A percentile compares a stretch with the other conserved stretches of the same genome.
phyloP scores from a whole-genome alignment of 2,113 vertebrate species.

The Xenopus laevis region DNA sequence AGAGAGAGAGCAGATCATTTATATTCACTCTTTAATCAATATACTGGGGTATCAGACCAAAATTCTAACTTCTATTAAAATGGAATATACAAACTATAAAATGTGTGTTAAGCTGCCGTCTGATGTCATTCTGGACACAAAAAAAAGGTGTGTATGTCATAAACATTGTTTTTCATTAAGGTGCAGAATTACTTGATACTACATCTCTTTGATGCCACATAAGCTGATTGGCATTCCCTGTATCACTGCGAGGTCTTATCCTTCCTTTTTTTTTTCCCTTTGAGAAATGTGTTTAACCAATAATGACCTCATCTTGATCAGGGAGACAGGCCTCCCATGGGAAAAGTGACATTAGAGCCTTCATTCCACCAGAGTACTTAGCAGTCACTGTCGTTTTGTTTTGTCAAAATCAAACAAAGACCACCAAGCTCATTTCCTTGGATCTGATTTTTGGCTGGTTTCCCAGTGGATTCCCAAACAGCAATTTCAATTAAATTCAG shows the following conservation, averaged over 20 bases:
- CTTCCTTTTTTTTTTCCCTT: constrained; percentile 15
- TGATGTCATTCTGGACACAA: no score
- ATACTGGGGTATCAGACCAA: no score
- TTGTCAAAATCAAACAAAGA: constrained; percentile 45
- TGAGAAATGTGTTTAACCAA: constrained; percentile 42
- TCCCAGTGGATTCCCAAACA: constrained; percentile 42
- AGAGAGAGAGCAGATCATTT: no score
- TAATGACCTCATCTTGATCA: constrained; percentile 43
- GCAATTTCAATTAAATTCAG: constrained; percentile 43
- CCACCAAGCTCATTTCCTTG: constrained; percentile 43
- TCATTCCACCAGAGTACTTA: constrained; percentile 38
- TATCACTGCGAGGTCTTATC: neutral
- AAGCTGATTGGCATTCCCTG: constrained; percentile 4
- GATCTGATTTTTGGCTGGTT: constrained; percentile 24
- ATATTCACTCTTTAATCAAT: no score
- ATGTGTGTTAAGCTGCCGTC: no score
- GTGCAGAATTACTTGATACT: no score
- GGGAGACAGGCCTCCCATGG: constrained; percentile 41
- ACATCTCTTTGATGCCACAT: neutral
- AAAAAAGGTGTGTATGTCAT: no score
- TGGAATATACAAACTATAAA: no score
- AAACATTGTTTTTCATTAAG: no score
- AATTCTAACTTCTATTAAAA: no score
- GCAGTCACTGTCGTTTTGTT: constrained; percentile 44
- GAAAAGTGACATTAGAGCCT: constrained; percentile 44